Evolutionary conservation across 2,113 vertebrate genomes (phyloP), one percentile per base, ranked within the genome.

Genomic region (Circaetus cinerascens): DNA sequence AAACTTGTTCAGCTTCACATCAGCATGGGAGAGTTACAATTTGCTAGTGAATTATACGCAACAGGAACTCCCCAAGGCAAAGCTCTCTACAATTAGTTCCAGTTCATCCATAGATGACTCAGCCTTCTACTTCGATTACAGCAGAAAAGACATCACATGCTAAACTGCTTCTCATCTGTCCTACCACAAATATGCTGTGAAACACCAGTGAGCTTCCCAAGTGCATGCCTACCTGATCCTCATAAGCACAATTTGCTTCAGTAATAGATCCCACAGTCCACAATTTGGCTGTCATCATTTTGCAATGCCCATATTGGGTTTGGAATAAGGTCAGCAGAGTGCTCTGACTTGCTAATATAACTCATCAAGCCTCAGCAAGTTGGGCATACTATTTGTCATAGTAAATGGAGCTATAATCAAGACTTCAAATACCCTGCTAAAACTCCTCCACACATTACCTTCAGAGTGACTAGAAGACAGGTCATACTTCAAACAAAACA

Each of bases 21-120:
- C 76, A 68, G 62, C 67, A 56, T 15, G 73, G 29, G 26, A 71
- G 26, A 41, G 32, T 51, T 83, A 18, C 9, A 84, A 84, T 74
- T 40, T 78, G 51, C 50, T 53, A 51, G 11, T 51, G 59, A 88
- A 80, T 59, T 67, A 92, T 15, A 63, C 4, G 1, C 51, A 88
- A 46, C 30, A 88, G 50, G 36, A 95, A 75, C 48, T 78, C 86
- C 82, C 34, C 63, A 69, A 22, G 51, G 85, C 85, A 93, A 91
- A 94, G 53, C 57, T 43, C 66, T 16, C 69, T 73, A 32, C 80
- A 62, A 20, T 83, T 36, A 83, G 43, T 80, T 93, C 59, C 75
- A 94, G 68, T 86, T 86, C 53, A 90, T 46, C 94, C 88, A 30
- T 0, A 74, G 40, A 84, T 46, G 80, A 92, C 72, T 94, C 75